Evolutionary conservation across 2,113 vertebrate genomes (phyloP).

Genomic region (Oryzias curvinotus): DNA sequence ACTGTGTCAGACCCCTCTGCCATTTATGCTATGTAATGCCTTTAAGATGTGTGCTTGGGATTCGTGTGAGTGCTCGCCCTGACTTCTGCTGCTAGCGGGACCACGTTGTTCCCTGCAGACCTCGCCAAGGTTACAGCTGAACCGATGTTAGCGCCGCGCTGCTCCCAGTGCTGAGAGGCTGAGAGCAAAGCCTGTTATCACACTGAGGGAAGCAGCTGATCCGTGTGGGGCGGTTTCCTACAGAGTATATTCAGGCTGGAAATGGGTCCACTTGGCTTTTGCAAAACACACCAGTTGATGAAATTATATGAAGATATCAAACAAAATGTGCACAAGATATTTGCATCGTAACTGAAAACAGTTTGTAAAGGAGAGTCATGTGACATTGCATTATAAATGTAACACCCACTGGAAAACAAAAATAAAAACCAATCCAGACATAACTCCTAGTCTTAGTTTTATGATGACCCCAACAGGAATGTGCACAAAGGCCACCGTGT

Average conservation of each 20-base stretch:
- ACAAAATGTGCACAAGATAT: too few species aligned
- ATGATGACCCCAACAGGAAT: too few species aligned
- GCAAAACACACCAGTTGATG: neutral
- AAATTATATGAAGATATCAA: neutral
- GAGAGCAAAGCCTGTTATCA: conserved; percentile 11
- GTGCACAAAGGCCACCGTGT: too few species aligned
- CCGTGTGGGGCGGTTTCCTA: neutral
- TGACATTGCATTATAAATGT: too few species aligned
- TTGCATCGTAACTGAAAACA: too few species aligned
- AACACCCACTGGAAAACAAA: too few species aligned
- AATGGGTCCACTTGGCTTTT: neutral
- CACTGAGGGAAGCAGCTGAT: conserved; percentile 2
- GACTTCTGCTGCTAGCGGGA: neutral
- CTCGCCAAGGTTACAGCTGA: conserved; percentile 35
- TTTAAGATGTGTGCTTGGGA: too few species aligned
- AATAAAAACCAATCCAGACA: too few species aligned
- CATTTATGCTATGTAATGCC: too few species aligned
- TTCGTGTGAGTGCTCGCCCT: neutral
- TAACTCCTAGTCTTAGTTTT: too few species aligned
- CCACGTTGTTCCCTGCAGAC: conserved; percentile 35
- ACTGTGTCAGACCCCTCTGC: too few species aligned
- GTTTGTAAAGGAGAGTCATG: too few species aligned
- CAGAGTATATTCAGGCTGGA: neutral
- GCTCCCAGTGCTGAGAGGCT: conserved; percentile 23
- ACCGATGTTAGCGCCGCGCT: conserved; percentile 12